Evolutionary conservation across 2,888 invertebrate species (phyloP).

Genomic region (Neoaliturus tenellus): DNA sequence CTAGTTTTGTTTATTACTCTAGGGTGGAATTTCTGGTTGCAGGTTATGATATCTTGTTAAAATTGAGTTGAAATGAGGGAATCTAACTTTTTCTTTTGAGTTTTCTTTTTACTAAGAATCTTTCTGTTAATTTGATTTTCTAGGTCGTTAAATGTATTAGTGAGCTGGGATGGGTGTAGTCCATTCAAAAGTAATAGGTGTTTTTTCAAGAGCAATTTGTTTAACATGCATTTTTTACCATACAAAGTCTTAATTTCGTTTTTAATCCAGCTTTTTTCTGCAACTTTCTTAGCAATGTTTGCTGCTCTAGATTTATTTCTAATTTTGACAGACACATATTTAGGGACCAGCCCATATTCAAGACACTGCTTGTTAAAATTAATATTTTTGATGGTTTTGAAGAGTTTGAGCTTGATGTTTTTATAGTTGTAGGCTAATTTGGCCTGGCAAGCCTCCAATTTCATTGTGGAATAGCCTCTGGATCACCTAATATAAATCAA

Average conservation of each 20-base stretch:
- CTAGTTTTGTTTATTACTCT: constrained; percentile 8
- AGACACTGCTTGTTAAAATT: constrained; percentile 15
- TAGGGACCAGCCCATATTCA: not conserved
- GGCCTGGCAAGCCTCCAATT: constrained; percentile 24
- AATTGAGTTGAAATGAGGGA: not conserved
- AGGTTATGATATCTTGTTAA: not conserved
- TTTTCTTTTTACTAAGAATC: not conserved
- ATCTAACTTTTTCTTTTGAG: not conserved
- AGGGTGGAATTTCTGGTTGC: not conserved
- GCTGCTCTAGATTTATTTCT: not conserved
- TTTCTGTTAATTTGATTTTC: constrained; percentile 2
- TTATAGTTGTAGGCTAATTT: not conserved
- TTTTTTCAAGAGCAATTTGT: not conserved
- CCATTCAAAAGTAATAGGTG: constrained; percentile 1
- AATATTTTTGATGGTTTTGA: constrained; percentile 16
- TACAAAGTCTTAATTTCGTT: not conserved
- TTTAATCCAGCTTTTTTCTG: constrained; percentile 1
- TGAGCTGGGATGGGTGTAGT: not conserved
- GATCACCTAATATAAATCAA: too few relatives aligned
- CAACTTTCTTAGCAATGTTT: not conserved
- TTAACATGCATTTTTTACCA: not conserved
- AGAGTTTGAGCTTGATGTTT: not conserved
- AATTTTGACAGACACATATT: not conserved
- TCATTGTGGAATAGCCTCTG: not conserved
- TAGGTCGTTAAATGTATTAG: not conserved